phyloP scores from a whole-genome alignment of 1,140 invertebrate genomes.

The Drosophila sulfurigaster region DNA sequence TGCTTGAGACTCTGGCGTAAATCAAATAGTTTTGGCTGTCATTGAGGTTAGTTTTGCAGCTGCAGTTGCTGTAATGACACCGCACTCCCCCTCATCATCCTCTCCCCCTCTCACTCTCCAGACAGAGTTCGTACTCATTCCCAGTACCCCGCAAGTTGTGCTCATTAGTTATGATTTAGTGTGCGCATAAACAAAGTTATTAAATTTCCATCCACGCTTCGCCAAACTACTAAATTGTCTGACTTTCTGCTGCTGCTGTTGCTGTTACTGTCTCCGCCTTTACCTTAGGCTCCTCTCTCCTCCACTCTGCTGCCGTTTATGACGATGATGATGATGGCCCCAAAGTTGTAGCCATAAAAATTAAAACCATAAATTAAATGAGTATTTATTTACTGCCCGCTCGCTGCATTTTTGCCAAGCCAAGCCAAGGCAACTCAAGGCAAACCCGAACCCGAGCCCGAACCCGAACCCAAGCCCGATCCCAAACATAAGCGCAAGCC shows the following conservation, averaged over 20 bases:
- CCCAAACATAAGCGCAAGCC: background rate
- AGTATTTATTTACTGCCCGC: constrained; percentile 76
- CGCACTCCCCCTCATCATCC: constrained; percentile 25
- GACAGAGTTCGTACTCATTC: constrained; percentile 1
- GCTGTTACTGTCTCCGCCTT: background rate
- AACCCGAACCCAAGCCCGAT: background rate
- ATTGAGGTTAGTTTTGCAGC: constrained; percentile 55
- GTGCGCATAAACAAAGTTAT: constrained; percentile 83
- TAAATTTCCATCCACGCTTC: constrained; percentile 81
- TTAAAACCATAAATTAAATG: constrained; percentile 84
- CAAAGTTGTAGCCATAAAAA: constrained; percentile 82
- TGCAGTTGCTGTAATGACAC: constrained; percentile 34
- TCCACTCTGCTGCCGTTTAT: constrained; percentile 3
- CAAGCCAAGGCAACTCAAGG: background rate
- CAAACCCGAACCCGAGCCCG: constrained; percentile 3
- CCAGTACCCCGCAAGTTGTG: constrained; percentile 43
- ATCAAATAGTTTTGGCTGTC: constrained; percentile 73
- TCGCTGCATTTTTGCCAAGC: constrained; percentile 55
- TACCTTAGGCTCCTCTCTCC: constrained; percentile 3
- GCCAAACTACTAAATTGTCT: constrained; percentile 82
- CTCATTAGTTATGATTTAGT: constrained; percentile 83
- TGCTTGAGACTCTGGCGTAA: constrained; percentile 25
- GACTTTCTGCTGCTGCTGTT: constrained; percentile 30
- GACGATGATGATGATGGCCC: constrained; percentile 46
- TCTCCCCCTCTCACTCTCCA: background rate